These are phyloP conservation scores for Aphaenogaster ashmeadi DNA, from an alignment of 1,140 invertebrate species.

Conservation along the genomic window DNA sequence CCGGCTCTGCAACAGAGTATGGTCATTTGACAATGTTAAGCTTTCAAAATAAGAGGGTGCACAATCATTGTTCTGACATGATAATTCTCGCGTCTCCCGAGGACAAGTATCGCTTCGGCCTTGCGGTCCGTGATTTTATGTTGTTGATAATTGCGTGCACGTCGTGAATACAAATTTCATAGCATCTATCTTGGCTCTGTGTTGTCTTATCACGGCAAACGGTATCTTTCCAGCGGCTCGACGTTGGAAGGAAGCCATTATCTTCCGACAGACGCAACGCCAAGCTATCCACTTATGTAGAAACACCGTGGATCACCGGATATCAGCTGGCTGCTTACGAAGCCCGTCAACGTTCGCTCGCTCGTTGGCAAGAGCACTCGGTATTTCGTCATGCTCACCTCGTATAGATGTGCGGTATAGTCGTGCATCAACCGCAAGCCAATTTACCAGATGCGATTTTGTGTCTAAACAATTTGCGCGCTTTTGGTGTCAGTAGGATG, in stretches of 20 bases:
- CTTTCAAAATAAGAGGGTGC: not conserved
- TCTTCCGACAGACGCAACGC: not conserved
- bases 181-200: not conserved
- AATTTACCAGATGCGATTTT: slow-evolving; percentile 64
- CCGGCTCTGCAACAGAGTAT: not conserved
- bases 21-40: not conserved
- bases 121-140: not conserved
- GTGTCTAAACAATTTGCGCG: slow-evolving; percentile 49
- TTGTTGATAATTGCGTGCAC: not conserved
- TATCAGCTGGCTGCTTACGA: slow-evolving; percentile 47
- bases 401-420: not conserved
- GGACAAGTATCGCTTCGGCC: not conserved
- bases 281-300: slow-evolving; percentile 31
- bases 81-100: not conserved
- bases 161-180: slow-evolving; percentile 8
- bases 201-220: not conserved
- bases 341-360: slow-evolving; percentile 54
- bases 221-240: not conserved
- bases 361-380: not conserved
- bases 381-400: slow-evolving; percentile 31
- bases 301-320: slow-evolving; percentile 44
- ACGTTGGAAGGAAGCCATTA: slow-evolving; percentile 31
- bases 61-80: not conserved
- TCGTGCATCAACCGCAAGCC: slow-evolving; percentile 5
- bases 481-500: not conserved